Evolutionary conservation across 2,888 invertebrate genomes (phyloP).

Genomic region (Melinopterus prodromus): DNA sequence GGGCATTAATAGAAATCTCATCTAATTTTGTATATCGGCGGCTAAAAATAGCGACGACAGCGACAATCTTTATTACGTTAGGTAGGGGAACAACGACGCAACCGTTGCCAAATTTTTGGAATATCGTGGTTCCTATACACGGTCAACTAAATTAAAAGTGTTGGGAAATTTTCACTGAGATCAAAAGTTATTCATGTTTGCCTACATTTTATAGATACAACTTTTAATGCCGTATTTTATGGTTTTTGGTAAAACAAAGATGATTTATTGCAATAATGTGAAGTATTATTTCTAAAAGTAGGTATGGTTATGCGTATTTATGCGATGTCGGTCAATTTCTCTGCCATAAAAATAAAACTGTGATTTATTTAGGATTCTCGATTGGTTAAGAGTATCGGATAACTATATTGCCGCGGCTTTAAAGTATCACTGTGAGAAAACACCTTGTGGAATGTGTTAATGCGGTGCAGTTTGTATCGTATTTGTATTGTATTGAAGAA

Average conservation of each 20-base stretch:
- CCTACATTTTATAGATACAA: slow-evolving; percentile 4
- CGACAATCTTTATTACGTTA: neutral
- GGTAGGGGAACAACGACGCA: neutral
- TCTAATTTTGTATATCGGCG: neutral
- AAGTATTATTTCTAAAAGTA: neutral
- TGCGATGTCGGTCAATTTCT: neutral
- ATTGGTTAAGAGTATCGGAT: no score
- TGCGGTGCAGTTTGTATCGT: no score
- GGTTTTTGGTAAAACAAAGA: neutral
- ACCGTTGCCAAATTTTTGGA: neutral
- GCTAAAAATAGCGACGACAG: neutral
- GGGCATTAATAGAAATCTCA: neutral
- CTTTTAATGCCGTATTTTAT: neutral
- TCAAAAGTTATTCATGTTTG: neutral
- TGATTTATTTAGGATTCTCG: no score
- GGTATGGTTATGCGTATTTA: neutral
- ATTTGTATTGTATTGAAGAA: no score
- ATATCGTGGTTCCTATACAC: neutral
- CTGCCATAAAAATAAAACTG: neutral
- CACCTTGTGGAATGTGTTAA: no score
- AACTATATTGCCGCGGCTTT: no score
- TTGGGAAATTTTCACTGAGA: neutral
- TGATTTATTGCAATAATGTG: neutral
- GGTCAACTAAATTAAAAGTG: neutral
- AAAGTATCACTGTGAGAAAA: no score